Conservation (phyloP, 2,797 vertebrate genomes). For the Phataginus tricuspis region DNA sequence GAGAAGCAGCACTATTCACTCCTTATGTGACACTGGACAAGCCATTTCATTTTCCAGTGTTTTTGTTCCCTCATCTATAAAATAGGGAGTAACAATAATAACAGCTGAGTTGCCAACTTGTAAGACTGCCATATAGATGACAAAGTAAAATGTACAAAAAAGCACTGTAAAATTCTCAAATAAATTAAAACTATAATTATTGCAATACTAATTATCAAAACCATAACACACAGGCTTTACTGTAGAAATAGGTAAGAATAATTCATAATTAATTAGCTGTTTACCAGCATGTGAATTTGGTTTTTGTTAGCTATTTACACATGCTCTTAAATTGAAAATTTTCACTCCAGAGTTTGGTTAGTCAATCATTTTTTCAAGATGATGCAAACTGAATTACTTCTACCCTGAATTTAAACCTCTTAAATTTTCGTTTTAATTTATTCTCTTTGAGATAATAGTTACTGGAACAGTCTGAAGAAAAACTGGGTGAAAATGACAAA, state of each 20-base stretch:
- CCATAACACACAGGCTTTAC: not conserved
- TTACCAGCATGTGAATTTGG: not conserved
- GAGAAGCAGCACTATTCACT: not conserved
- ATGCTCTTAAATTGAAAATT: slow-evolving; percentile 38
- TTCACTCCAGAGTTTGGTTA: not conserved
- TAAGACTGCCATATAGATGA: not conserved
- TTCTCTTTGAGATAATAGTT: slow-evolving; percentile 19
- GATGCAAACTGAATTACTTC: not conserved
- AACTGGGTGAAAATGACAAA: slow-evolving; percentile 1
- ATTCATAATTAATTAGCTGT: slow-evolving; percentile 2
- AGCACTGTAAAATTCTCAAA: not conserved
- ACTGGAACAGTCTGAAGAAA: not conserved
- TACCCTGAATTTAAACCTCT: not conserved
- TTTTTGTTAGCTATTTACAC: slow-evolving; percentile 6
- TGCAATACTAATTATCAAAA: not conserved
- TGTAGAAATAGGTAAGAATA: not conserved
- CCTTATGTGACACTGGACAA: not conserved
- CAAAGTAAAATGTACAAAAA: slow-evolving; percentile 5
- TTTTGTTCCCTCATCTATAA: not conserved
- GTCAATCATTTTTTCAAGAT: slow-evolving; percentile 21
- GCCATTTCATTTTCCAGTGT: not conserved
- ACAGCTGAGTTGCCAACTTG: not conserved
- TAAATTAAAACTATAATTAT: not conserved
- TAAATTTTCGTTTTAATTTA: slow-evolving; percentile 8
- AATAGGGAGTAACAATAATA: not conserved